Base-by-base conservation (phyloP, 2,113 vertebrate species). In the Sitta europaea region DNA sequence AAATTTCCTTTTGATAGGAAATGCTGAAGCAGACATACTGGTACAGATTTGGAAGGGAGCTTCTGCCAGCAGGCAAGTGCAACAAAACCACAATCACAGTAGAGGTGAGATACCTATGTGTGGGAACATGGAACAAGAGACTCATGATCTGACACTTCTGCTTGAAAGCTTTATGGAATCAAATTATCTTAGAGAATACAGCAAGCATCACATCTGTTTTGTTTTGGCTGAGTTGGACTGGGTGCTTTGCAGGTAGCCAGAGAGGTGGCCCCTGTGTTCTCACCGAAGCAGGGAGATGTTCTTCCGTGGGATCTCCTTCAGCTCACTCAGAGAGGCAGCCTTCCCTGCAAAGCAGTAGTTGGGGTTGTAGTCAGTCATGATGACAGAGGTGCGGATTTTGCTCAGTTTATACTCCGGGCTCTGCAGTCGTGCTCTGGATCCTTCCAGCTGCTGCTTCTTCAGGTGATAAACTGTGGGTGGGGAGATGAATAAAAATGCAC, bases 361-460 rank as follows among this genome's bases (percentile, higher is more conserved):
- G n/a, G 99, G 99, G 77, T 99, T 99, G 97, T 99, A 99, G 94
- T 99, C 99, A 0, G 99, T 99, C 98, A 98, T 99, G 95, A 99
- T 98, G 96, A 98, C 98, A 54, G 99, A 99, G 4, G 98, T 99
- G 50, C 97, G 98, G 96, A 99, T 98, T 96, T 99, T 99, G 94
- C 99, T 99, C 90, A 99, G 98, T 88, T 99, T 98, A 50, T 99
- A 99, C 88, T 99, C 98, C 5, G 99, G 98, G 90, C 98, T 99
- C 91, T 98, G 98, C 76, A 99, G 97, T 58, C 75, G 94, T 92
- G 97, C 55, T 97, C 98, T 97, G 58, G 98, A 97, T 23, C 98
- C 98, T 68, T 98, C 98, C 50, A 98, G 95, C 61, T 98, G 96
- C 88, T 98, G 98, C 94, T 99, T 98, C 97, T 98, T 99, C 62